Base-by-base conservation (phyloP, 1,140 invertebrate species). In the Nylanderia fulva region DNA sequence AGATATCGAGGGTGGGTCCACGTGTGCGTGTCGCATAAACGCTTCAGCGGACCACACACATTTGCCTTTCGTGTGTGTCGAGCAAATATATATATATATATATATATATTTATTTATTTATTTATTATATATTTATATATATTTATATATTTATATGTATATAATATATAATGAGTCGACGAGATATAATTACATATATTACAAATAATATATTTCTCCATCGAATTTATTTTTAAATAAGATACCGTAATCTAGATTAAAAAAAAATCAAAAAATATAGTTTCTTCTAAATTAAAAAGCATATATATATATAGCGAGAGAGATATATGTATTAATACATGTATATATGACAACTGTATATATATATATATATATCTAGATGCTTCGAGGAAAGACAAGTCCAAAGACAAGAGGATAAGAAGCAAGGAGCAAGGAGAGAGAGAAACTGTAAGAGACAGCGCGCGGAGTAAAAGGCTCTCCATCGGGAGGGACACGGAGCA, bases 351-450 rank as follows among this genome's bases (percentile, higher is more conserved):
- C 24, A 24, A 64, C 21, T n/a, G 29, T 39, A 75, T 54, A 33
- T 54, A 66, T 71, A n/a, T n/a, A n/a, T n/a, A n/a, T n/a, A n/a
- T n/a, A n/a, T n/a, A n/a, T 58, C 36, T 72, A 72, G 77, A 82
- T 42, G 27, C 52, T 36, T 71, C 66, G 66, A 36, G 72, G 71
- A 72, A 82, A 82, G 77, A 58, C 77, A 60, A 82, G 77, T 58
- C 36, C 13, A 24, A 60, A 72, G 52, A 45, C 66, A 72, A 82
- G 66, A 72, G 71, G 54, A 82, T 80, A 52, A 58, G 68, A 27
- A 33, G 56, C 52, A 48, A 15, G 18, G 15, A 48, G 3, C 45
- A 18, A 48, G 11, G 39, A 42, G 39, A 42, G 39, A 42, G 39
- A 45, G 45, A 33, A 21, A 39, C 29, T 52, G 52, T 72, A 21